Percentiles rank a stretch among this genome's conserved stretches.
Evolutionary conservation across 2,888 invertebrate genomes (phyloP).

Genomic region (Xestia xanthographa): DNA sequence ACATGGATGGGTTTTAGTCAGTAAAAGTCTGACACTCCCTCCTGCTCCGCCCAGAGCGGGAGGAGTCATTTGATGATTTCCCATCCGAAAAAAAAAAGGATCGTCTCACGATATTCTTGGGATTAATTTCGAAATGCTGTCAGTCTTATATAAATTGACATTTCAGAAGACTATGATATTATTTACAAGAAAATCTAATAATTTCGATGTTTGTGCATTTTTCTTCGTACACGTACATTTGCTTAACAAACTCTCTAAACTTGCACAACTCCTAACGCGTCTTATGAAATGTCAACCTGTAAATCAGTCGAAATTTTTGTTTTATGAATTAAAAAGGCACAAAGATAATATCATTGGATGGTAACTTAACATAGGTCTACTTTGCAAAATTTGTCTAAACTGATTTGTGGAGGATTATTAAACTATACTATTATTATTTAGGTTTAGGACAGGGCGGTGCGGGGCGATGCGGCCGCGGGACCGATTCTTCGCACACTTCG

Average conservation of each 20-base stretch:
- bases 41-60: too few relatives aligned
- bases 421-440: conserved; percentile 67
- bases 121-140: conserved; percentile 55
- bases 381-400: conserved; percentile 37
- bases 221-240: background rate
- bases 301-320: conserved; percentile 57
- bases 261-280: conserved; percentile 23
- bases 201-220: conserved; percentile 31
- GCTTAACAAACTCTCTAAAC: too few relatives aligned
- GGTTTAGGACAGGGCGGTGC: conserved; percentile 90
- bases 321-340: conserved; percentile 65
- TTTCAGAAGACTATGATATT: conserved; percentile 52
- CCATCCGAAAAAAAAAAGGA: too few relatives aligned
- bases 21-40: too few relatives aligned
- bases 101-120: conserved; percentile 39
- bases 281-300: conserved; percentile 67
- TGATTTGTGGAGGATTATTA: conserved; percentile 42
- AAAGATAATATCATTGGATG: conserved; percentile 61
- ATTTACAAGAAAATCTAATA: conserved; percentile 15
- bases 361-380: conserved; percentile 61
- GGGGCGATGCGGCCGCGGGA: conserved; percentile 91
- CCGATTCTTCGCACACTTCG: conserved; percentile 82
- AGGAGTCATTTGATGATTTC: too few relatives aligned
- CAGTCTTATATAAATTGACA: conserved; percentile 68
- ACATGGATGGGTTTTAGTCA: too few relatives aligned